Percentiles rank a stretch among this genome's conserved stretches.
These are phyloP conservation scores for Zeuzera pyrina DNA, from an alignment of 2,888 invertebrate species.

Conservation along the genomic window DNA sequence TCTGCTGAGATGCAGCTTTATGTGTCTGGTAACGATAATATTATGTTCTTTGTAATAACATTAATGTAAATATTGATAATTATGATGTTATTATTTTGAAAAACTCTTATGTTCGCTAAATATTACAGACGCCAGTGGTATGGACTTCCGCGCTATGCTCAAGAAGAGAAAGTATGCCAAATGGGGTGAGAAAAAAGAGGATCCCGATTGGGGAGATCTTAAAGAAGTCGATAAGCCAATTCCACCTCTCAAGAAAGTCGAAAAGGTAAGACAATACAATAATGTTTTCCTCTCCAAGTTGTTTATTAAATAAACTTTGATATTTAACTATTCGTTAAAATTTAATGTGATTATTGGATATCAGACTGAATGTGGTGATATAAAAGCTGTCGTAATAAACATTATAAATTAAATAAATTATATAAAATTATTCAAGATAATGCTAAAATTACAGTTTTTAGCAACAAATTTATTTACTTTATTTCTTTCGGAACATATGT, in stretches of 20 bases:
- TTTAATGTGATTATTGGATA: conserved; percentile 2
- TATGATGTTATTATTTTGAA: background rate
- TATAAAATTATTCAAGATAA: too few species aligned
- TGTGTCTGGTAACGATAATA: conserved; percentile 91
- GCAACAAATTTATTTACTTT: too few species aligned
- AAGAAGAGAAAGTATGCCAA: conserved; percentile 96
- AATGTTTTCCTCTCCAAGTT: background rate
- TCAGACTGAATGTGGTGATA: conserved; percentile 48
- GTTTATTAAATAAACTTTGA: background rate
- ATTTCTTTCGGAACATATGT: too few species aligned
- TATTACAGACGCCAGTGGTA: conserved; percentile 89
- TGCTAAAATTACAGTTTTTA: too few species aligned
- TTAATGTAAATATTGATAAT: background rate
- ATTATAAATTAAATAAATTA: too few species aligned
- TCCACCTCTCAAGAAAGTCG: conserved; percentile 92
- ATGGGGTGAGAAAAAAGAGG: conserved; percentile 93
- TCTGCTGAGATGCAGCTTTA: conserved; percentile 96
- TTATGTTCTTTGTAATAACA: too few species aligned
- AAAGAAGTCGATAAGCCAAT: conserved; percentile 92
- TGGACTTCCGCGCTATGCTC: conserved; percentile 99
- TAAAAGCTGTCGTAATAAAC: conserved; percentile 22
- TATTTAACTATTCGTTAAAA: conserved; percentile 4
- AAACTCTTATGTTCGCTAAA: background rate
- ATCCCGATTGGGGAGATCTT: conserved; percentile 94
- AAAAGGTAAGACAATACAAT: conserved; percentile 80